Evolutionary conservation across 2,888 invertebrate species (phyloP).

Genomic region (Lamproptera curius): DNA sequence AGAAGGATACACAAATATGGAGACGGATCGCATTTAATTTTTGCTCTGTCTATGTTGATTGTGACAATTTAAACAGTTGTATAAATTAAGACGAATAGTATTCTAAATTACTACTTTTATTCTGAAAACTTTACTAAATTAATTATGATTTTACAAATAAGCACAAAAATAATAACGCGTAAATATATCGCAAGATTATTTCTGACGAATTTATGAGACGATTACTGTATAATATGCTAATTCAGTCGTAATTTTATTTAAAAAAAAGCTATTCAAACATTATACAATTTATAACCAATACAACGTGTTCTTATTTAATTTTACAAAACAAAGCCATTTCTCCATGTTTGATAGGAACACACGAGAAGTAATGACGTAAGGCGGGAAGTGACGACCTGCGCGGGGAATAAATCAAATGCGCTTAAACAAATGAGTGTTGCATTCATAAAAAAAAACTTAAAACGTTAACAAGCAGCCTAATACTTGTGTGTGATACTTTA

Average conservation of each 20-base stretch:
- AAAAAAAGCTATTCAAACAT: not conserved
- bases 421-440: constrained; percentile 25
- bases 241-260: not conserved
- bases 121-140: not conserved
- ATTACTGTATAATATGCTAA: no score
- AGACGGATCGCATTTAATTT: no score
- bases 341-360: constrained; percentile 21
- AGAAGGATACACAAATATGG: constrained; percentile 29
- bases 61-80: not conserved
- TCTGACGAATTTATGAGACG: no score
- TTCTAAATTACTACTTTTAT: not conserved
- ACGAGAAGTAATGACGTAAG: constrained; percentile 51
- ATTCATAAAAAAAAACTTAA: constrained; percentile 26
- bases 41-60: constrained; percentile 15
- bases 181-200: no score
- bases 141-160: not conserved
- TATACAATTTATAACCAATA: not conserved
- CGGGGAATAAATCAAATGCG: constrained; percentile 55
- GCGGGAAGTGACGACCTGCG: constrained; percentile 69
- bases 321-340: not conserved
- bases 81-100: not conserved
- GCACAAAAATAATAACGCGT: not conserved
- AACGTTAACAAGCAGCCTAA: constrained; percentile 21
- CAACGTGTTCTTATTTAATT: not conserved
- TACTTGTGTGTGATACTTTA: no score